Evolutionary conservation across 2,797 vertebrate genomes (phyloP).

Genomic region (Eulemur coronatus): DNA sequence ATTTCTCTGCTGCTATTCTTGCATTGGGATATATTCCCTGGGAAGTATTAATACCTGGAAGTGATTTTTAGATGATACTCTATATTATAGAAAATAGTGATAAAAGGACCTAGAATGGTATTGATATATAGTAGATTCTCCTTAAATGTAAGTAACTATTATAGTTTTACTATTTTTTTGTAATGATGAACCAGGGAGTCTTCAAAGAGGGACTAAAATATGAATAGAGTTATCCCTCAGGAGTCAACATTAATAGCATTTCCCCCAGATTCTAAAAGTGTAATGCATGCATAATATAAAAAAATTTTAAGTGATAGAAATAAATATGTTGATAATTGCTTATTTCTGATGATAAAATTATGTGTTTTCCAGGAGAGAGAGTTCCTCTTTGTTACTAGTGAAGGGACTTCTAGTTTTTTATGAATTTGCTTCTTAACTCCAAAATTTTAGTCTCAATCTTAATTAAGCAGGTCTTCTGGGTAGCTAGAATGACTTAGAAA

Average conservation of each 20-base stretch:
- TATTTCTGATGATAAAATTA: background rate
- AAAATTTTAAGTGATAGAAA: background rate
- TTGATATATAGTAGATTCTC: background rate
- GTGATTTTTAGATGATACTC: background rate
- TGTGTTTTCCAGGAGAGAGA: background rate
- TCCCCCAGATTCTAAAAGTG: background rate
- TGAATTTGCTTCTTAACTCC: background rate
- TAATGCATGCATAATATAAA: background rate
- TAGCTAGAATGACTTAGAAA: background rate
- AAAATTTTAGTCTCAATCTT: background rate
- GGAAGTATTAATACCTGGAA: background rate
- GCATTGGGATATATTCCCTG: background rate
- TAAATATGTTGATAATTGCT: background rate
- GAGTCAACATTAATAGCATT: background rate
- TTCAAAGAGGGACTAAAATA: background rate
- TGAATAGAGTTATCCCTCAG: background rate
- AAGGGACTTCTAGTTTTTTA: background rate
- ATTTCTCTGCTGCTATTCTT: background rate
- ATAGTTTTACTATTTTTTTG: conserved; percentile 10
- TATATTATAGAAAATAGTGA: background rate
- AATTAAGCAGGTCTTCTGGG: background rate
- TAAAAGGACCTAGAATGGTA: background rate
- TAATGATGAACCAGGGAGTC: background rate
- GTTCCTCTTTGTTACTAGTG: background rate
- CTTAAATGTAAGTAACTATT: background rate